A percentile compares a stretch with the other conserved stretches of the same genome.
These are phyloP conservation scores for Zaprionus africanus DNA, from an alignment of 1,140 invertebrate genomes.

Conservation along the genomic window DNA sequence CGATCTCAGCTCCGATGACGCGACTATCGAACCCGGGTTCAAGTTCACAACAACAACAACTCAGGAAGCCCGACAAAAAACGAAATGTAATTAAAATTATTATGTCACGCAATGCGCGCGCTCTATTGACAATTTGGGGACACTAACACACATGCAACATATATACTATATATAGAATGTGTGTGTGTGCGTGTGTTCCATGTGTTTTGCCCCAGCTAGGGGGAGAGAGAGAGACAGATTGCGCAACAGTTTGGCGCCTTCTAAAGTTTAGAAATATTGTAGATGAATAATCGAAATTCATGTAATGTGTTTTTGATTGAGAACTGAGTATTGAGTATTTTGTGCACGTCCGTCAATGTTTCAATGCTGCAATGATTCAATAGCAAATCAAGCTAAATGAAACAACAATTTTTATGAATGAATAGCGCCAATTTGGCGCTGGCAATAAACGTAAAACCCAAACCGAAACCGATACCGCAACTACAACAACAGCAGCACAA, in stretches of 20 bases:
- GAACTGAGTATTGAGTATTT: constrained; percentile 70
- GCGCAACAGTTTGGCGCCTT: constrained; percentile 39
- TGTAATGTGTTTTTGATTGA: constrained; percentile 78
- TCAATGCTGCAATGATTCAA: constrained; percentile 50
- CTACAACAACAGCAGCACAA: constrained; percentile 27
- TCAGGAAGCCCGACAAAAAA: constrained; percentile 16
- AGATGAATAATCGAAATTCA: constrained; percentile 68
- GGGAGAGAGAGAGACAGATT: constrained; percentile 20
- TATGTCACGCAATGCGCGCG: constrained; percentile 65
- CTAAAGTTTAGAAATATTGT: constrained; percentile 22
- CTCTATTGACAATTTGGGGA: constrained; percentile 40
- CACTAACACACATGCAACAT: constrained; percentile 7
- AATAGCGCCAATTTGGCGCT: constrained; percentile 72
- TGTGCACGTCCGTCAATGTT: constrained; percentile 56
- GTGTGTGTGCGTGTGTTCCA: not conserved
- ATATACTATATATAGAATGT: not conserved
- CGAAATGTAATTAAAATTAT: constrained; percentile 74
- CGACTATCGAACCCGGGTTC: constrained; percentile 63
- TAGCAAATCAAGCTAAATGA: constrained; percentile 58
- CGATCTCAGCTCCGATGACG: constrained; percentile 24
- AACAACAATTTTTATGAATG: constrained; percentile 73
- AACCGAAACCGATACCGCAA: constrained; percentile 29
- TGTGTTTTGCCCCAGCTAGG: not conserved
- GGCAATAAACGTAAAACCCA: constrained; percentile 47
- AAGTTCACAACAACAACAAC: constrained; percentile 57